A percentile compares a stretch with the other conserved stretches of the same genome.
These are phyloP conservation scores for Anguilla pacifica DNA, from an alignment of 2,797 vertebrate species.

Conservation along the genomic window DNA sequence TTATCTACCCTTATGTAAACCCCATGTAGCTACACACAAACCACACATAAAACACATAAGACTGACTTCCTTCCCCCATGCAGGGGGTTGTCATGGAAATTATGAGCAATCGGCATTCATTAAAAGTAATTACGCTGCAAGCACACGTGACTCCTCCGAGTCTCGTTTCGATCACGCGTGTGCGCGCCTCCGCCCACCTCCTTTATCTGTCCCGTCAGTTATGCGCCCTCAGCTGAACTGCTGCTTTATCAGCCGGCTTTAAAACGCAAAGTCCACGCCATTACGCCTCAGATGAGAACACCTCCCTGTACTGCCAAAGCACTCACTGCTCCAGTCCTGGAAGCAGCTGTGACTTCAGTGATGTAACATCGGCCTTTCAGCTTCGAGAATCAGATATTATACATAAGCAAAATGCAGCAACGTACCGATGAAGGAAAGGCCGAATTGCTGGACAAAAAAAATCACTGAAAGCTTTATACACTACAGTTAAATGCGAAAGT, in stretches of 20 bases:
- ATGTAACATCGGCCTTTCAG: not conserved
- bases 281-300: not conserved
- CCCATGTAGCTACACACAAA: not conserved
- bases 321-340: not conserved
- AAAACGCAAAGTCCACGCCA: not conserved
- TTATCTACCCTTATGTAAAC: not conserved
- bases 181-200: not conserved
- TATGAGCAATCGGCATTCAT: not conserved
- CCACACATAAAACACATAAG: not conserved
- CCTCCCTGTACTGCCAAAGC: not conserved
- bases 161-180: not conserved
- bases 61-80: not conserved
- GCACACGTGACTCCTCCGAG: not conserved
- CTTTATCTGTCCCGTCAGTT: not conserved
- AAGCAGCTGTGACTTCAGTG: not conserved
- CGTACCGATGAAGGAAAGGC: no score
- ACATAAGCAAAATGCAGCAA: no score
- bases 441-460: no score
- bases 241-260: not conserved
- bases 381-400: not conserved
- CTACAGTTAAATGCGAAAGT: no score
- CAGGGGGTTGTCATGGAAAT: not conserved
- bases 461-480: no score
- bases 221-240: not conserved
- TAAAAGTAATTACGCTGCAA: not conserved